Base-by-base conservation (phyloP, 2,113 vertebrate species). In the Odontophorus gujanensis region DNA sequence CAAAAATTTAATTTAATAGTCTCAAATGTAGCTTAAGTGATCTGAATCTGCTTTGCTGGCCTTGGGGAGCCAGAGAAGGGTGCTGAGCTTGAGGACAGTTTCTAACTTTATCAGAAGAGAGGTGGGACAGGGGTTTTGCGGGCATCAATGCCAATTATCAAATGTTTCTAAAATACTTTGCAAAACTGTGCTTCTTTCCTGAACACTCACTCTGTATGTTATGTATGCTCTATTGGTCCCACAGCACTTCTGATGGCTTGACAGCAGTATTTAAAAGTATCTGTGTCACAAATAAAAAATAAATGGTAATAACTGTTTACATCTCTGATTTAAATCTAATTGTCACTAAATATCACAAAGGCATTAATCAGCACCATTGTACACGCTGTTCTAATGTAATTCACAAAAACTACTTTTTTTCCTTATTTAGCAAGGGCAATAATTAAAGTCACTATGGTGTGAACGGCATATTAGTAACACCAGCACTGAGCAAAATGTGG, bases 1-100 rank as follows among this genome's bases (percentile, higher is more conserved):
- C 32, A 57, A 82, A 85, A 87, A 76, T 81, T 85, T 77, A 80
- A 73, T 61, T 75, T 83, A 63, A 71, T 72, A 85, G 65, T 67
- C 25, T 57, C 24, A 66, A 69, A 81, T 19, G 10, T 38, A 85
- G 16, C n/a, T 85, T 77, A 73, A 85, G 32, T 24, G 38, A 75
- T 89, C 47, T 53, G 69, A 92, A 79, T 50, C 45, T 1, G 0
- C 30, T 42, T n/a, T 1, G 0, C 13, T 51, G 58, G 36, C 45
- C 28, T 0, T 0, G 38, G 26, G 55, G n/a, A 89, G 6, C 6
- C 7, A 5, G 11, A 40, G 61, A 13, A 76, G 8, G 32, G 6
- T 4, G 2, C 8, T 20, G 67, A 66, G 10, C 30, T 58, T 32
- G 6, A 32, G n/a, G 36, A 36, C 8, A 51, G 8, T 38, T 87